These are phyloP conservation scores for Crocuta crocuta DNA, from an alignment of 2,113 vertebrate species.

Conservation along the genomic window DNA sequence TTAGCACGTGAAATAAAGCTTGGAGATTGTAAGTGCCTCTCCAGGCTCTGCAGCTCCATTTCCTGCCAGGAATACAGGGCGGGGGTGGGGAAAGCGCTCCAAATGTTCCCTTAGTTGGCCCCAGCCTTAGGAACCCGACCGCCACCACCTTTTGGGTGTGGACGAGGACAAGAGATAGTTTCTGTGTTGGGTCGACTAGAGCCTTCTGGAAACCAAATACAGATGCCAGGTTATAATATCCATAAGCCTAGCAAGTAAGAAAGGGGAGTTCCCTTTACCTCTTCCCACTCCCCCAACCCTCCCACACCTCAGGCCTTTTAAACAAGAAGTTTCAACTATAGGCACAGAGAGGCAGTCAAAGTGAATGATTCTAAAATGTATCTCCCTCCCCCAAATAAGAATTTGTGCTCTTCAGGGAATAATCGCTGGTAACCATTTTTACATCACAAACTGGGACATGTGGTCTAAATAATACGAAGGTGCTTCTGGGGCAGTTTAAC, in stretches of 20 bases:
- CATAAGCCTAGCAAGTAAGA: not conserved
- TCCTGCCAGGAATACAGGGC: conserved; percentile 16
- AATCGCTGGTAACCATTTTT: conserved; percentile 12
- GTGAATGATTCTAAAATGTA: not conserved
- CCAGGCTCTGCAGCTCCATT: not conserved
- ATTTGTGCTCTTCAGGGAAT: not conserved
- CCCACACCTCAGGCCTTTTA: not conserved
- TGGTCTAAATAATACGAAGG: conserved; percentile 4
- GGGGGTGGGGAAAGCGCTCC: accelerated
- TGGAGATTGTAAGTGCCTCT: not conserved
- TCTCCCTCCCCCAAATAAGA: not conserved
- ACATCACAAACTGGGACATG: not conserved
- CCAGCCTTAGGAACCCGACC: not conserved
- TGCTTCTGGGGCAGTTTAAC: not conserved
- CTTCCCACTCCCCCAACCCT: not conserved
- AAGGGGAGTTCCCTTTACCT: not conserved
- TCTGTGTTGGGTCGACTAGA: not conserved
- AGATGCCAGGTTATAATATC: not conserved
- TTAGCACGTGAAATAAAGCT: not conserved
- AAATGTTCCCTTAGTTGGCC: not conserved
- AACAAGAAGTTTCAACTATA: not conserved
- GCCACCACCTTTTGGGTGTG: not conserved
- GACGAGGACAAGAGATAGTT: not conserved
- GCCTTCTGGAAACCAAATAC: not conserved
- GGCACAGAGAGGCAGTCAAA: conserved; percentile 4